Conservation (phyloP, 2,888 invertebrate genomes). For the Phytoseiulus persimilis region DNA sequence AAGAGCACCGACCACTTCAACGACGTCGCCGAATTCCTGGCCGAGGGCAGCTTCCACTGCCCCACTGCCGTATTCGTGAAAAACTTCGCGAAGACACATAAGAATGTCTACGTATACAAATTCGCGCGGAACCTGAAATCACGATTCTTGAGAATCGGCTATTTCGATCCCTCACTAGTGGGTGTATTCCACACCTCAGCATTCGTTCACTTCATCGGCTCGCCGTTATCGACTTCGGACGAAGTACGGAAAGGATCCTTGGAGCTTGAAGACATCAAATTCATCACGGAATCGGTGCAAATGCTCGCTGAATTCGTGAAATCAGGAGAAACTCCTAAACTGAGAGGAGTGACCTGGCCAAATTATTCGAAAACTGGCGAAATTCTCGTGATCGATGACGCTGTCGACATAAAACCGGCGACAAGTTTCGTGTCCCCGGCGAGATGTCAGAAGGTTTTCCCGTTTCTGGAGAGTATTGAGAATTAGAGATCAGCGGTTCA, state of each 20-base stretch:
- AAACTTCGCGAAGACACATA: background rate
- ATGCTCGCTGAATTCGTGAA: background rate
- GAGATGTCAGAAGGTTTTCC: slow-evolving; percentile 21
- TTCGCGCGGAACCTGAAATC: background rate
- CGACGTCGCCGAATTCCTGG: background rate
- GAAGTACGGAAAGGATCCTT: background rate
- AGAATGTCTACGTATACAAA: background rate
- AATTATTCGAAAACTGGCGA: background rate
- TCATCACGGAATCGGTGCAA: background rate
- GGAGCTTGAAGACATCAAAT: background rate
- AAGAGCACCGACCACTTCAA: background rate
- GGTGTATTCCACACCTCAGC: slow-evolving; percentile 14
- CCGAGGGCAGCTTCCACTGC: background rate
- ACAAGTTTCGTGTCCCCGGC: background rate
- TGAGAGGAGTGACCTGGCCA: background rate
- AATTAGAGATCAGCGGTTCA: no score
- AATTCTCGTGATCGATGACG: background rate
- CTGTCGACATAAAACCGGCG: no score
- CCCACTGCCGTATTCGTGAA: background rate
- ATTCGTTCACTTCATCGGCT: background rate
- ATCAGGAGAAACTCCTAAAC: background rate
- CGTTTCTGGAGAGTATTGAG: background rate
- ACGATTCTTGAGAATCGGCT: background rate
- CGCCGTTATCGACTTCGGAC: background rate
- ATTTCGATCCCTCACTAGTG: background rate